These are phyloP conservation scores for Ostrea denselamellosa DNA, from an alignment of 1,140 invertebrate genomes.

Conservation along the genomic window DNA sequence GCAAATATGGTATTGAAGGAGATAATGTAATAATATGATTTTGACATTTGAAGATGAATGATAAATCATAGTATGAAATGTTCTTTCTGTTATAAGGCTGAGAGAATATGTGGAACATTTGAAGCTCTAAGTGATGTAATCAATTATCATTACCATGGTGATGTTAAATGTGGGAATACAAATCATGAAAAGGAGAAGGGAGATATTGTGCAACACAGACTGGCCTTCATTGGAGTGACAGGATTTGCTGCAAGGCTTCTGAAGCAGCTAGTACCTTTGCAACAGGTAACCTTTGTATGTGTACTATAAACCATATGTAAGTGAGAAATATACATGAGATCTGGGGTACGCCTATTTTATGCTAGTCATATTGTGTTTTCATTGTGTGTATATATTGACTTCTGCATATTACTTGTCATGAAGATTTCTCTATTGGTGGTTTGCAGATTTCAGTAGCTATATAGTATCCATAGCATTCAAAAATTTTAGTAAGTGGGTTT, in stretches of 20 bases:
- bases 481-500: too few species aligned
- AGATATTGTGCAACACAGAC: conserved; percentile 67
- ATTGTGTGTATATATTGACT: neutral
- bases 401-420: neutral
- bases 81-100: conserved; percentile 64
- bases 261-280: conserved; percentile 66
- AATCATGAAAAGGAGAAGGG: conserved; percentile 50
- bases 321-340: too few species aligned
- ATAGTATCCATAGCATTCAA: too few species aligned
- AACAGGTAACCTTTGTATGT: conserved; percentile 60
- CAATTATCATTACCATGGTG: conserved; percentile 72
- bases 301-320: too few species aligned
- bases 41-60: too few species aligned
- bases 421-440: too few species aligned
- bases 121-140: conserved; percentile 68
- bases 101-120: conserved; percentile 71
- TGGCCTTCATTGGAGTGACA: conserved; percentile 69
- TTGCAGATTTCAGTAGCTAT: too few species aligned
- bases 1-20: too few species aligned
- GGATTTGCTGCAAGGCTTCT: conserved; percentile 67
- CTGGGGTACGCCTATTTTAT: neutral
- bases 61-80: neutral
- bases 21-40: too few species aligned
- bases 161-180: conserved; percentile 47
- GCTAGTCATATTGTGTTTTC: neutral